These are phyloP conservation scores for Papilio xuthus DNA, from an alignment of 1,140 invertebrate genomes.

Conservation along the genomic window DNA sequence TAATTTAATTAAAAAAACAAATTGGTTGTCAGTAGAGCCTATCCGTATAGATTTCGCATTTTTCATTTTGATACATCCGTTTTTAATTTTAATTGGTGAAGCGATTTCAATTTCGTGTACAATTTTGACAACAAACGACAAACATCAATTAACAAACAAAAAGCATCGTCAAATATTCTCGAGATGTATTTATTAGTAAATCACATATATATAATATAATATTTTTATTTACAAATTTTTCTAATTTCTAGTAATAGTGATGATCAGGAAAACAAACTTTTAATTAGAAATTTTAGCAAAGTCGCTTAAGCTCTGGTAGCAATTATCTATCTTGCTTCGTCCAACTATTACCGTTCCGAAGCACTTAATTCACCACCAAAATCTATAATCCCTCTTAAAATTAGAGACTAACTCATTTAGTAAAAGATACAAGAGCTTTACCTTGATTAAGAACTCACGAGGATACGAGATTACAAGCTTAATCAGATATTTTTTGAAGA, in stretches of 20 bases:
- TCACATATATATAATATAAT: too few species aligned
- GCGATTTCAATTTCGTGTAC: background rate
- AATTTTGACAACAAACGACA: too few species aligned
- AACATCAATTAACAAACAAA: too few species aligned
- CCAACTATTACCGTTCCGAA: background rate
- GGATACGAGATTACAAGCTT: too few species aligned
- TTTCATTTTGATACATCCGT: background rate
- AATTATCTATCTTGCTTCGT: background rate
- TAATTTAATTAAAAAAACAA: conserved; percentile 8
- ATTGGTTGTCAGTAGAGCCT: background rate
- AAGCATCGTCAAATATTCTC: background rate
- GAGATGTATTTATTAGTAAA: too few species aligned
- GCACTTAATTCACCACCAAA: background rate
- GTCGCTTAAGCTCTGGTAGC: background rate
- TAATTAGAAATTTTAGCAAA: background rate
- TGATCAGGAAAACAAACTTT: background rate
- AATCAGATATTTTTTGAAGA: too few species aligned
- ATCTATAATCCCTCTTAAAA: background rate
- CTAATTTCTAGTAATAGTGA: background rate
- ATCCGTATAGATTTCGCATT: background rate
- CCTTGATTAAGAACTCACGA: too few species aligned
- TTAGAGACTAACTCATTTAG: too few species aligned
- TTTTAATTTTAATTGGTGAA: background rate
- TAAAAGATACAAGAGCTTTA: background rate
- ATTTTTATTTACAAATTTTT: too few species aligned